Percentiles rank a stretch among this genome's conserved stretches.
phyloP scores from a whole-genome alignment of 2,888 invertebrate species.

The Andrena flavipes region DNA sequence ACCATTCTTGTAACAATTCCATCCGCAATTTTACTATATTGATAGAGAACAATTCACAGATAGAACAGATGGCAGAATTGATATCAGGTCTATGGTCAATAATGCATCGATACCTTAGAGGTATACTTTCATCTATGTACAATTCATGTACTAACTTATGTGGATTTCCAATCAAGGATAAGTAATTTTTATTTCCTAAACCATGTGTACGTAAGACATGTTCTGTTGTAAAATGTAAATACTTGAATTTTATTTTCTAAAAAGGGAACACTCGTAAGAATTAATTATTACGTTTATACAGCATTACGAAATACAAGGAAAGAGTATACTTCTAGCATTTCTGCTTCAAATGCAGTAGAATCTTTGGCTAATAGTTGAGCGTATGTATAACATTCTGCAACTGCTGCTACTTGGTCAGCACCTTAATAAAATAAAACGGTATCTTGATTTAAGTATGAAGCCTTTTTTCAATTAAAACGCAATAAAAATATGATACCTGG shows the following conservation, averaged over 20 bases:
- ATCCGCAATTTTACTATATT: conserved; percentile 82
- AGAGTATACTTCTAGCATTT: conserved; percentile 63
- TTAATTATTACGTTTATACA: not conserved
- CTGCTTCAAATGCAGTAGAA: conserved; percentile 50
- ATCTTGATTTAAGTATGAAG: not conserved
- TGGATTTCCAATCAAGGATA: conserved; percentile 83
- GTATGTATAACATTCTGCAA: conserved; percentile 85
- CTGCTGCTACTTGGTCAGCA: conserved; percentile 86
- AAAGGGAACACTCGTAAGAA: conserved; percentile 39
- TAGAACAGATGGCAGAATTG: conserved; percentile 84
- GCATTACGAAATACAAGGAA: not conserved
- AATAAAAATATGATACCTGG: conserved; percentile 72
- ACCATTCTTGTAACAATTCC: conserved; percentile 83
- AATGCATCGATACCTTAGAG: conserved; percentile 80
- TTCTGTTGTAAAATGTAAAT: conserved; percentile 84
- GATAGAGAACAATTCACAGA: conserved; percentile 84
- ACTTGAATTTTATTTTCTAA: conserved; percentile 85
- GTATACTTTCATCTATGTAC: conserved; percentile 85
- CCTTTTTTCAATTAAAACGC: not conserved
- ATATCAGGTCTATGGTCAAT: conserved; percentile 84
- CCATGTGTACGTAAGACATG: conserved; percentile 85
- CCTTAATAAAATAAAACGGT: conserved; percentile 74
- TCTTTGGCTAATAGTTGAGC: conserved; percentile 76
- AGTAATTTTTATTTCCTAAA: conserved; percentile 84
- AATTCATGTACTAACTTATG: conserved; percentile 84